Conservation (phyloP, 2,113 vertebrate genomes). For the Dasypus novemcinctus region DNA sequence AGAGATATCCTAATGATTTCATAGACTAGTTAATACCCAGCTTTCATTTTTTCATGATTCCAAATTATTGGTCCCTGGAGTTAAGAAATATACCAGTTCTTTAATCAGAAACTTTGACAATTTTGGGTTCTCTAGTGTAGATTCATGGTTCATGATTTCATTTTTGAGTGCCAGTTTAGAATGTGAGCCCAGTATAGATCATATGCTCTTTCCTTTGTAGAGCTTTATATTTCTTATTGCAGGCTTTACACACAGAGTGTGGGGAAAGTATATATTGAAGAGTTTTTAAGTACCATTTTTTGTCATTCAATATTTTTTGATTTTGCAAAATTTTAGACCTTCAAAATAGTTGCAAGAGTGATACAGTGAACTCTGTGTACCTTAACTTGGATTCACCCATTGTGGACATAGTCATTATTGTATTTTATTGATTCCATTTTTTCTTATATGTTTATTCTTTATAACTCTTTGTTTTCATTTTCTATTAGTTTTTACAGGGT, state of each 20-base stretch:
- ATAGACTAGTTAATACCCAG: neutral
- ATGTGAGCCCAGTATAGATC: neutral
- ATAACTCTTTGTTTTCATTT: neutral
- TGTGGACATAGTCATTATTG: neutral
- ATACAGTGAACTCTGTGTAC: neutral
- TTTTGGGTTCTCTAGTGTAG: neutral
- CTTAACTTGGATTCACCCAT: neutral
- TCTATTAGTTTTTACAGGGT: neutral
- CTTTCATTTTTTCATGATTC: neutral
- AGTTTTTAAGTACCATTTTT: neutral
- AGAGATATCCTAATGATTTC: neutral
- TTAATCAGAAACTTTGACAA: neutral
- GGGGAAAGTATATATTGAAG: neutral
- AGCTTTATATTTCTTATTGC: neutral
- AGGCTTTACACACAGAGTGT: neutral
- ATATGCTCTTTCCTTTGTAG: neutral
- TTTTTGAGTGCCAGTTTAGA: neutral
- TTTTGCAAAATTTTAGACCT: neutral
- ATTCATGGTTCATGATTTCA: neutral
- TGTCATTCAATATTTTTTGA: constrained; percentile 6
- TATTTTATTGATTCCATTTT: constrained; percentile 1
- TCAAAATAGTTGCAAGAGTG: neutral
- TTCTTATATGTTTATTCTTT: neutral
- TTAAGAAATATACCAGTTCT: neutral
- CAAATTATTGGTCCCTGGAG: neutral